Evolutionary conservation across 2,113 vertebrate genomes (phyloP), one percentile per base, ranked within the genome.

Genomic region (Patagioenas fasciata): DNA sequence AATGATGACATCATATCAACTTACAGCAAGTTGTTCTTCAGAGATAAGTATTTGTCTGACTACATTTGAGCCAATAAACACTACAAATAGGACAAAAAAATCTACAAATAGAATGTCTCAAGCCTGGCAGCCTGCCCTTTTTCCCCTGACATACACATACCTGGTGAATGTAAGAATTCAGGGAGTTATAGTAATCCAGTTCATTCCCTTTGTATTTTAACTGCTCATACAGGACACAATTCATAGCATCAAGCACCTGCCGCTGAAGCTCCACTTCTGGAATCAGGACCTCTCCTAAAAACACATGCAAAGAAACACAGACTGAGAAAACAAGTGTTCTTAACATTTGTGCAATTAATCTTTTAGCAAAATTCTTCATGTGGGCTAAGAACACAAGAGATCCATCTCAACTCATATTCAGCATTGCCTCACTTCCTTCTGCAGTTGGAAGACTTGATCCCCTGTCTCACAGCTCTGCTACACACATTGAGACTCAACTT

Each of bases 111-210:
- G 24, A n/a, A 20, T 0, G 1, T 4, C 29, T 67, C 32, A n/a
- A 60, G 65, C 32, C 32, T 48, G 64, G 29, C 26, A 88, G 82
- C 42, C 47, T 73, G 10, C 5, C 34, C 11, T 5, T 4, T 80
- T 36, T 54, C 61, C 8, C 53, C n/a, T 32, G 36, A 38, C 23
- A n/a, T 6, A 34, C 8, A 70, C 18, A 3, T 88, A 99, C 99
- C 99, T 99, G 99, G 95, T 99, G 99, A 93, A 99, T 99, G 96
- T 99, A 99, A 2, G 99, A 99, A 96, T 99, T 99, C 54, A 99
- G 98, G 34, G 99, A 99, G 64, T 99, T 99, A 87, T 99, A 99
- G 95, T 99, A 99, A 97, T 99, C 99, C 65, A 98, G 98, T 70
- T 99, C 99, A 2, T 99, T 99, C 56, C 99, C 99, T 97, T 99